Evolutionary conservation across 2,888 invertebrate species (phyloP), one percentile per base, ranked within the genome.

Genomic region (Monopis laevigella): DNA sequence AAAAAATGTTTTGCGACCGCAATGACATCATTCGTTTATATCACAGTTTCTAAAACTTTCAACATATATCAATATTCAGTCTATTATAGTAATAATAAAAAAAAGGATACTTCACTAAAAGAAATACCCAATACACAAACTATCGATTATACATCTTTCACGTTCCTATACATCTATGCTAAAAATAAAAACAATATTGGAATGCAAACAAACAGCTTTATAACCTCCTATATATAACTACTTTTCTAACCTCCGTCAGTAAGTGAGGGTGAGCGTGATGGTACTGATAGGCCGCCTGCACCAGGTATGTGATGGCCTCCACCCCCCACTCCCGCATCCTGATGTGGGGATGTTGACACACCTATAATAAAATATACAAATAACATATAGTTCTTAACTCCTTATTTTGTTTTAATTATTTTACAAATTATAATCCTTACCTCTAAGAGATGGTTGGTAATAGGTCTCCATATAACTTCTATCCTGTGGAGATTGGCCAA

Each of bases 311-410:
- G 41, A 98, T 88, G 0, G 97, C 96, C 69, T 97, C 96, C 0
- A 97, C 96, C 0, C 98, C 98, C 97, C 97, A 98, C 65, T 96
- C 96, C 26, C 98, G 82, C 93, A 98, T 94, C 47, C 94, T 82
- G 49, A 93, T 92, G 57, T 95, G 96, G 0, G 96, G 94, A 73
- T 97, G 97, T 62, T 95, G 94, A 59, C 96, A 96, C 5, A 82
- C 81, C 75, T 80, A n/a, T n/a, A 47, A 6, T 11, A 27, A 46
- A 16, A 21, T 36, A 36, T 21, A 11, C 11, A 24, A 24, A 24
- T n/a, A n/a, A n/a, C 6, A 24, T 10, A 7, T 24, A 24, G 24
- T 24, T 24, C 10, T 24, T 24, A 24, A 24, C 8, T 29, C 29
- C 6, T n/a, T 29, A 11, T 7, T n/a, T n/a, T 29, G 5, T 29